Percentiles rank a stretch among this genome's conserved stretches.
These are phyloP conservation scores for Philhelius pedissequus DNA, from an alignment of 2,888 invertebrate species.

Conservation along the genomic window DNA sequence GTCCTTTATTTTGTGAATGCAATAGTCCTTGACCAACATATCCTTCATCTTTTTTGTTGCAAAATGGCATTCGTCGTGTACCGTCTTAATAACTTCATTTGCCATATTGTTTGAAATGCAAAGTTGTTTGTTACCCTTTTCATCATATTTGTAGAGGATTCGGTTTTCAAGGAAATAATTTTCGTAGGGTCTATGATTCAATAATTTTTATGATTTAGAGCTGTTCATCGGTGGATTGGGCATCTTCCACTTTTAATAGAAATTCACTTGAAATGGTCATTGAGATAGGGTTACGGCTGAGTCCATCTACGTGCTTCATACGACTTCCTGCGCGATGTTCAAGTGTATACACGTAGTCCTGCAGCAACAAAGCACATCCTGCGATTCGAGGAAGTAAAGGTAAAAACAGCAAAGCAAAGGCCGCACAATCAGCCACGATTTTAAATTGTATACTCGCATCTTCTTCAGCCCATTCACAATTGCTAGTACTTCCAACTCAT, in stretches of 20 bases:
- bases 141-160: not conserved
- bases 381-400: no score
- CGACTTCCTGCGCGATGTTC: not conserved
- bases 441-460: constrained; percentile 25
- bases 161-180: not conserved
- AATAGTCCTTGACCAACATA: not conserved
- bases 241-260: not conserved
- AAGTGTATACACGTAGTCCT: not conserved
- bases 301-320: not conserved
- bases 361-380: not conserved
- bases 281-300: not conserved
- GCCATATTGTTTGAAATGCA: constrained; percentile 73
- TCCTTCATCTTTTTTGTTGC: not conserved
- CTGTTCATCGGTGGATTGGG: not conserved
- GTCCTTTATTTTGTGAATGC: not conserved
- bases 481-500: constrained; percentile 13
- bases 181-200: not conserved
- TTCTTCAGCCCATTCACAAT: constrained; percentile 23
- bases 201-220: not conserved
- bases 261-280: no score
- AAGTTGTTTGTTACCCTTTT: constrained; percentile 44
- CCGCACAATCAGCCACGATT: not conserved
- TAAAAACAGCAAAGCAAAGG: no score
- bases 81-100: constrained; percentile 72
- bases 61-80: constrained; percentile 75